A percentile compares a stretch with the other conserved stretches of the same genome.
Evolutionary conservation across 2,888 invertebrate genomes (phyloP).

Genomic region (Timema cristinae): DNA sequence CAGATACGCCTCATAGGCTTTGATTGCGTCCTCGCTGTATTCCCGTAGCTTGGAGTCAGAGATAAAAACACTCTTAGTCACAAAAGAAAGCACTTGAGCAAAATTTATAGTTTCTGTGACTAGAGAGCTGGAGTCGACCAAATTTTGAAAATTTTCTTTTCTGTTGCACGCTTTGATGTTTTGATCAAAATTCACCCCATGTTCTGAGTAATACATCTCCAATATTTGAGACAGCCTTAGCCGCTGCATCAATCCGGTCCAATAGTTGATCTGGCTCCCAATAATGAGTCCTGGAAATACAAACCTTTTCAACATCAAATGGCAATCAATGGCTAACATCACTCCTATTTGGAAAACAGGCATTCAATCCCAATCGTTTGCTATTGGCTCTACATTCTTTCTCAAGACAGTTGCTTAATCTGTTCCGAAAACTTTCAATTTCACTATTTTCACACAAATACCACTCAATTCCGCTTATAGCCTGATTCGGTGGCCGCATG

Average conservation of each 20-base stretch:
- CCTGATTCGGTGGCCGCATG: no score
- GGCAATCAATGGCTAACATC: no score
- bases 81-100: slow-evolving; percentile 20
- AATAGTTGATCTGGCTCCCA: slow-evolving; percentile 18
- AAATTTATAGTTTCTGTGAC: slow-evolving; percentile 18
- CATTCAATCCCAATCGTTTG: no score
- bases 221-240: slow-evolving; percentile 70
- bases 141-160: background rate
- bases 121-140: background rate
- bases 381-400: no score
- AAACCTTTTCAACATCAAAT: no score
- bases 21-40: slow-evolving; percentile 10
- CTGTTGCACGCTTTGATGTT: slow-evolving; percentile 40
- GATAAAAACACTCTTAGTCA: slow-evolving; percentile 13
- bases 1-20: slow-evolving; percentile 11
- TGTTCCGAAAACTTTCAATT: no score
- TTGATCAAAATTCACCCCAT: slow-evolving; percentile 52
- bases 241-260: slow-evolving; percentile 16
- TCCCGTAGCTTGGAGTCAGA: slow-evolving; percentile 13
- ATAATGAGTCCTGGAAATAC: slow-evolving; percentile 24
- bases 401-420: no score
- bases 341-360: no score
- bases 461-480: no score
- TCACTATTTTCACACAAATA: no score
- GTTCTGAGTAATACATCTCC: slow-evolving; percentile 76